A percentile compares a stretch with the other conserved stretches of the same genome.
phyloP scores from a whole-genome alignment of 2,113 vertebrate genomes.

The Accipiter cooperii region DNA sequence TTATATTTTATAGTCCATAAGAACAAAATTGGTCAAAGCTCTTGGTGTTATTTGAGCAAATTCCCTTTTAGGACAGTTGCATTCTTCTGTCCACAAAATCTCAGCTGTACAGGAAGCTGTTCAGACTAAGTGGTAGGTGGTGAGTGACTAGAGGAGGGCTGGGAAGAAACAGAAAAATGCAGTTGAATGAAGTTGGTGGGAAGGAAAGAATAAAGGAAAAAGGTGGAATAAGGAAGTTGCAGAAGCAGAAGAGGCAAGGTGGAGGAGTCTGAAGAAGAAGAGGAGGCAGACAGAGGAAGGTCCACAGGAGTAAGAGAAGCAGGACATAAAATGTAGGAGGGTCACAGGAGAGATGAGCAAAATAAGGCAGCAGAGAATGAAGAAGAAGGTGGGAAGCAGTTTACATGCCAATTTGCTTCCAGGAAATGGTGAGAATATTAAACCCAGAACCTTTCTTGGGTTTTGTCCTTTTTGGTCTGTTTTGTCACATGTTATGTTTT shows the following conservation, averaged over 20 bases:
- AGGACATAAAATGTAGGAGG: neutral
- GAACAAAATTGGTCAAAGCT: neutral
- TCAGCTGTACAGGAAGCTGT: neutral
- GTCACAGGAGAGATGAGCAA: neutral
- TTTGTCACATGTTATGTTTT: neutral
- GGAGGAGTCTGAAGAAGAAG: neutral
- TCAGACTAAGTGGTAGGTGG: neutral
- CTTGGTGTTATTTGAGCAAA: neutral
- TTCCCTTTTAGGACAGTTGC: neutral
- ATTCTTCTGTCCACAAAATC: neutral
- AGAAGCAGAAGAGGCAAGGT: neutral
- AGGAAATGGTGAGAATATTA: neutral
- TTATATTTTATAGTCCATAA: neutral
- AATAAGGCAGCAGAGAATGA: neutral
- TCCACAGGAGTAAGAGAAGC: neutral
- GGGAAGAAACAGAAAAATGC: neutral
- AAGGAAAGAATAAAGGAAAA: neutral
- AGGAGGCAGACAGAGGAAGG: neutral
- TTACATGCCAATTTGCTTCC: neutral
- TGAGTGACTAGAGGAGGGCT: neutral
- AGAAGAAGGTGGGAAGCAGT: neutral
- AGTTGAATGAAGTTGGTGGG: neutral
- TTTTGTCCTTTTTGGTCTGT: neutral
- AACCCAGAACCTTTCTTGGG: neutral
- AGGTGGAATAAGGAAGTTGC: neutral